Evolutionary conservation across 2,888 invertebrate genomes (phyloP).

Genomic region (Eledona agricola): DNA sequence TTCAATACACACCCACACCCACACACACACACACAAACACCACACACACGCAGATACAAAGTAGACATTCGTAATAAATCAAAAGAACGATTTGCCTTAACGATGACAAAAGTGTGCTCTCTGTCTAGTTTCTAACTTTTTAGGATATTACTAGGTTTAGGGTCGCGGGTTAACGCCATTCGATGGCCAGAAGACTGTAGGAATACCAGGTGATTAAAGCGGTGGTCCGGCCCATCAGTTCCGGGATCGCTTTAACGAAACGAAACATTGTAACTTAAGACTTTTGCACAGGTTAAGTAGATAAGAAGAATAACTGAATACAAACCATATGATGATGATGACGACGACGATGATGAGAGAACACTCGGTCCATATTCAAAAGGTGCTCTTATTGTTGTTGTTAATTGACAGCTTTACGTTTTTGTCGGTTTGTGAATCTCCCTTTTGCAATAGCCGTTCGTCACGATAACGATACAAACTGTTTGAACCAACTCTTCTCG

Average conservation of each 20-base stretch:
- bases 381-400: constrained; percentile 49
- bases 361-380: constrained; percentile 53
- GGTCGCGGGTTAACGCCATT: constrained; percentile 44
- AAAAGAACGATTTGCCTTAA: constrained; percentile 51
- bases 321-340: too few species aligned
- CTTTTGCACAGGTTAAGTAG: constrained; percentile 53
- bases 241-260: constrained; percentile 36
- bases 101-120: constrained; percentile 55
- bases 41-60: not conserved
- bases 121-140: constrained; percentile 47
- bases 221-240: constrained; percentile 33
- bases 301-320: constrained; percentile 18
- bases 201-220: constrained; percentile 61
- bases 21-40: not conserved
- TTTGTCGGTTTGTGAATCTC: constrained; percentile 34
- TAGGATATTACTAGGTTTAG: constrained; percentile 45
- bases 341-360: too few species aligned
- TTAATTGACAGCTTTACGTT: constrained; percentile 25
- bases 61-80: constrained; percentile 28
- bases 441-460: constrained; percentile 36
- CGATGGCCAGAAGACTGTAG: constrained; percentile 58
- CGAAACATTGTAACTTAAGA: constrained; percentile 46
- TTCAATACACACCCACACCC: too few species aligned
- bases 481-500: constrained; percentile 7
- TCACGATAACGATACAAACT: constrained; percentile 35